Base-by-base conservation (phyloP, 2,797 vertebrate genomes). In the Brachymystax lenok region DNA sequence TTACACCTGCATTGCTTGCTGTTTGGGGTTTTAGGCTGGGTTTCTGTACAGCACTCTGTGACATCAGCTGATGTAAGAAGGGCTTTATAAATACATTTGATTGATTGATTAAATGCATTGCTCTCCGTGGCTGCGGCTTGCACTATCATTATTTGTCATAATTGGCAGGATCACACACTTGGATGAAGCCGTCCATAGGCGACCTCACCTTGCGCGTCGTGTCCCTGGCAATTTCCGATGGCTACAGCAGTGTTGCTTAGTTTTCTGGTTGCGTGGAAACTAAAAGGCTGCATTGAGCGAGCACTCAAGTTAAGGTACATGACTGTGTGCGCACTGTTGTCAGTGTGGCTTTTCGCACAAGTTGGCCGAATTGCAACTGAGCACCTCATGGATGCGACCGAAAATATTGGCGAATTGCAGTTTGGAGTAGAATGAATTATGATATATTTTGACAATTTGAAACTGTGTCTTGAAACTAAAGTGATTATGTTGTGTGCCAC, bases 211-310 rank as follows among this genome's bases (percentile, higher is more conserved):
- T 79, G 83, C 69, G 27, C 69, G 40, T 68, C 70, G 73, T 77
- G 74, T 76, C 76, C 75, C 70, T 68, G 80, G 40, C 81, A 69
- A 28, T 51, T 61, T 79, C 63, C 78, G 68, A 74, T 7, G 80
- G 77, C 84, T 88, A 83, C 77, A 17, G 80, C 76, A 46, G 71
- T 80, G 81, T 76, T 46, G 40, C 40, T 46, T 79, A 59, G 77
- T 88, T 86, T 84, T 80, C 63, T 82, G 83, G 93, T 94, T 94
- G 94, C 94, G 84, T 94, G 90, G 93, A 93, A 92, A 94, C 93
- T 88, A 77, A 85, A 81, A 78, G 82, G 80, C 87, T 78, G 86
- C 74, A 27, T 61, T 52, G 72, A 73, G 77, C 35, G 77, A 79
- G 79, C 77, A 77, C 78, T 64, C 84, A 54, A 73, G 79, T 51